Base-by-base conservation (phyloP, 2,797 vertebrate genomes). In the Platyrinchus mystaceus region DNA sequence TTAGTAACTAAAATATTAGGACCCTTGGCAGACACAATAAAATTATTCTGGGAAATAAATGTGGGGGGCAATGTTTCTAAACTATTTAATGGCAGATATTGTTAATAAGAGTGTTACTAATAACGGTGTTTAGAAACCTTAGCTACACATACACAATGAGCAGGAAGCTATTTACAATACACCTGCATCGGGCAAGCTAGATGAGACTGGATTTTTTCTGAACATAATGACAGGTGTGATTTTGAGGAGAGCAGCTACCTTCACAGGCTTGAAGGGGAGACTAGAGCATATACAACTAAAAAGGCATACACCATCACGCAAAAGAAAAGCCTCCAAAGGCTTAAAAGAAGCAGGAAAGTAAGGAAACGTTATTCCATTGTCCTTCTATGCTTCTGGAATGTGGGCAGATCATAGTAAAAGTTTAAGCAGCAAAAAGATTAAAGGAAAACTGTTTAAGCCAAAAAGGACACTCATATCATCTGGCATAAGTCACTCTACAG, bases 21-120 rank as follows among this genome's bases (percentile, higher is more conserved):
- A 76, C 24, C 12, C 69, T 93, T 95, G 89, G 76, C 43, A 97
- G 88, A 81, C 74, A 67, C 14, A 58, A n/a, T 50, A 66, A 92
- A 92, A 85, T 43, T 53, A 62, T 49, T 83, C 75, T 63, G 43
- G 53, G 67, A 92, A 93, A 69, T 67, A 76, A 34, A 78, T 32
- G 26, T 9, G 14, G 39, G 52, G 37, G 20, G 49, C 39, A 97
- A 86, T 14, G 28, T 91, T 93, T 95, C 34, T 47, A 89, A 92
- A 73, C 41, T 97, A 97, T 37, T 98, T 98, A 98, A 94, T 96
- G 96, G 97, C 97, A 98, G 97, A 98, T 98, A 97, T 94, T 97
- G 95, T 97, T 98, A 98, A 97, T 97, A 97, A 98, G 96, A 97
- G 88, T 95, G 96, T 96, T 95, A 87, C 79, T 93, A 97, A 93